Percentiles rank a stretch among this genome's conserved stretches.
These are phyloP conservation scores for Ochropleura plecta DNA, from an alignment of 2,888 invertebrate genomes.

Conservation along the genomic window DNA sequence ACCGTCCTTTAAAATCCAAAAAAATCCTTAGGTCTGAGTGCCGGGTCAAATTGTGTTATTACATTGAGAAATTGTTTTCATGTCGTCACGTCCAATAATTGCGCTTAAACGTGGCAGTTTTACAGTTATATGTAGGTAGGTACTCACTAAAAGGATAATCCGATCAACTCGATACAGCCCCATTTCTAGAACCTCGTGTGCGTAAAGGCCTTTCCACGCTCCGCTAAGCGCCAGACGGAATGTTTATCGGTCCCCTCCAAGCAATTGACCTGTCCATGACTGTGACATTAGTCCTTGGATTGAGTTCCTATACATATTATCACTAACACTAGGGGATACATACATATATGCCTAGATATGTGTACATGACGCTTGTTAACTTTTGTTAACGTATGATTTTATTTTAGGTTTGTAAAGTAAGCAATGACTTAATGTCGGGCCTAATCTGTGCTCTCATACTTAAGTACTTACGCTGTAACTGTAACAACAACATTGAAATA, in stretches of 20 bases:
- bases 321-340: not conserved
- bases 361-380: too few relatives aligned
- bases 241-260: conserved; percentile 36
- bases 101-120: not conserved
- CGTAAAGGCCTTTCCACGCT: conserved; percentile 20
- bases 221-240: conserved; percentile 10
- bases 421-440: too few relatives aligned
- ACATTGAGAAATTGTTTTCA: not conserved
- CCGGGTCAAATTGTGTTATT: not conserved
- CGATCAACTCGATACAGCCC: not conserved
- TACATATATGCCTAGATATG: not conserved
- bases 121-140: not conserved
- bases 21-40: not conserved
- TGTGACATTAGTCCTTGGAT: conserved; percentile 14
- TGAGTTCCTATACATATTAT: too few relatives aligned
- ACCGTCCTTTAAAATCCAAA: not conserved
- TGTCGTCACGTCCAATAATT: not conserved
- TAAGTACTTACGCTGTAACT: too few relatives aligned
- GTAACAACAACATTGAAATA: too few relatives aligned
- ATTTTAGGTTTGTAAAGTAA: too few relatives aligned
- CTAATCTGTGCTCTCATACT: too few relatives aligned
- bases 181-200: conserved; percentile 29
- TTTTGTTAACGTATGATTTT: too few relatives aligned
- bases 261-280: conserved; percentile 21
- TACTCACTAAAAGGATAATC: not conserved